Conservation (phyloP, 2,797 vertebrate genomes). For the Hapalemur alaotrensis region DNA sequence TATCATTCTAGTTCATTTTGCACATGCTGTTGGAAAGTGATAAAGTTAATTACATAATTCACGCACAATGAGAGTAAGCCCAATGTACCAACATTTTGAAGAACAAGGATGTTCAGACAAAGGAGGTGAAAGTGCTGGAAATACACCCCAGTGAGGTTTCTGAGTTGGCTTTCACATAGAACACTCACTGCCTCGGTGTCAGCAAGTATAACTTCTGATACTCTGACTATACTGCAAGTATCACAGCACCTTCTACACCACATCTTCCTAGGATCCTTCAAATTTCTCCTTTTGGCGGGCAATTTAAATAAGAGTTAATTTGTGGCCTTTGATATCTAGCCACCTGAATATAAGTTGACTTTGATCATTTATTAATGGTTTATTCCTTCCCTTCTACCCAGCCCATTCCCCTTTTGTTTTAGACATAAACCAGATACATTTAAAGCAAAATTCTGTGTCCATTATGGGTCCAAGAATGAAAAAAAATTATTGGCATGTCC, state of each 20-base stretch:
- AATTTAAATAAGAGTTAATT: constrained; percentile 21
- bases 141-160: neutral
- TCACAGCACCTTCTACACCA: neutral
- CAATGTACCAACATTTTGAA: neutral
- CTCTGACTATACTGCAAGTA: neutral
- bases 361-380: neutral
- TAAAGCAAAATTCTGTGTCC: neutral
- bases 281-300: neutral
- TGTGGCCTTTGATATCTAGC: neutral
- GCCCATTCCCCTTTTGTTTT: neutral
- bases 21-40: neutral
- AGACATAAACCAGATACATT: constrained; percentile 15
- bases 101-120: neutral
- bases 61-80: neutral
- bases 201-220: neutral
- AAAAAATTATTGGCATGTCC: neutral
- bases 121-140: neutral
- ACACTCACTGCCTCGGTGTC: neutral
- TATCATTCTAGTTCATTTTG: constrained; percentile 43
- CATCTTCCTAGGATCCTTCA: neutral
- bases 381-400: neutral
- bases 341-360: constrained; percentile 8
- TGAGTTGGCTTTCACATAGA: neutral
- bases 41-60: constrained; percentile 44
- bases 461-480: neutral